These are phyloP conservation scores for Mastigias papua DNA, from an alignment of 30 jellyfish, hydroid and myxozoan genomes.

Conservation along the genomic window DNA sequence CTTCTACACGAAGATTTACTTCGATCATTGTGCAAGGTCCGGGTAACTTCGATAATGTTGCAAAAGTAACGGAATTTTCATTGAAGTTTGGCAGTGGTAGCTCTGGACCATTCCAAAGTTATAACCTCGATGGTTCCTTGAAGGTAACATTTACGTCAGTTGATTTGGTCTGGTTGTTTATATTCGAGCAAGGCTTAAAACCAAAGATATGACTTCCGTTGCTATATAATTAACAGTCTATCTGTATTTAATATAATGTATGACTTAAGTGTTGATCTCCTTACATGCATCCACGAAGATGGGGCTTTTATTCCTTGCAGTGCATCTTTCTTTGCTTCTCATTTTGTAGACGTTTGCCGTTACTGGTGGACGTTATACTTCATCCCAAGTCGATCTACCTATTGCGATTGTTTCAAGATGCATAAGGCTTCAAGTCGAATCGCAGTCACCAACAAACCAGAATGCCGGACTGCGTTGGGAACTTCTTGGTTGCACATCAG, in stretches of 20 bases:
- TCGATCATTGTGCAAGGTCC: conserved; percentile 62
- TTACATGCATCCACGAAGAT: too few relatives aligned
- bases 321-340: background rate
- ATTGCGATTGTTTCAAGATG: conserved; percentile 56
- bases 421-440: conserved; percentile 57
- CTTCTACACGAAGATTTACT: conserved; percentile 4
- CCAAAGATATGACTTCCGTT: too few relatives aligned
- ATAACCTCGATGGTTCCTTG: conserved; percentile 10
- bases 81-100: conserved; percentile 2
- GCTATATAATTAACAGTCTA: too few relatives aligned
- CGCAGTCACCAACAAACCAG: conserved; percentile 19
- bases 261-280: too few relatives aligned
- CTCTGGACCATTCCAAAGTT: conserved; percentile 14
- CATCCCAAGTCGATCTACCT: conserved; percentile 60
- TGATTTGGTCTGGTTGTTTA: too few relatives aligned
- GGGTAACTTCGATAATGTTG: conserved; percentile 45
- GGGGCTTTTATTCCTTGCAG: too few relatives aligned
- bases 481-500: conserved; percentile 69
- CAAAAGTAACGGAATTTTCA: conserved; percentile 51
- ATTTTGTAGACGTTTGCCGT: background rate
- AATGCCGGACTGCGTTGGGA: conserved; percentile 78
- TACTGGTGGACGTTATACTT: conserved; percentile 42
- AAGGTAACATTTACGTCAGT: too few relatives aligned
- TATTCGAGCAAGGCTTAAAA: too few relatives aligned
- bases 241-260: too few relatives aligned